These are phyloP conservation scores for Papilio glaucus DNA, from an alignment of 1,140 invertebrate species.

Conservation along the genomic window DNA sequence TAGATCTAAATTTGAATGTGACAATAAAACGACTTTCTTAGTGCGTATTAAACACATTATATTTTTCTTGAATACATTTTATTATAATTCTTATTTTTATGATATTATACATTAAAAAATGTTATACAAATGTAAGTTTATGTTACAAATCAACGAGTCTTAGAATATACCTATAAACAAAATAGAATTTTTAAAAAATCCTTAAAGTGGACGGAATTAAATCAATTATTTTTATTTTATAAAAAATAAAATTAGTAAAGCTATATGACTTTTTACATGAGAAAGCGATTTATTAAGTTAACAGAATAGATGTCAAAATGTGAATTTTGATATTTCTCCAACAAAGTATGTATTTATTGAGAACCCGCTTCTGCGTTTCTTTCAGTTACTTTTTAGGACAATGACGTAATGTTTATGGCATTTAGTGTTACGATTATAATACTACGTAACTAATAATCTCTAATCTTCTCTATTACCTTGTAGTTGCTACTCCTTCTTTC, in stretches of 20 bases:
- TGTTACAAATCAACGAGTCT: constrained; percentile 33
- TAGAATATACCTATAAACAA: constrained; percentile 34
- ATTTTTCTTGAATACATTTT: constrained; percentile 73
- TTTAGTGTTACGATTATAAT: constrained; percentile 46
- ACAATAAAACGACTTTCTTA: constrained; percentile 58
- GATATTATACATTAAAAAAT: constrained; percentile 61
- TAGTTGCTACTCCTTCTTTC: constrained; percentile 80
- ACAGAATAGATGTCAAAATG: constrained; percentile 53
- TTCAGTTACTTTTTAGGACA: constrained; percentile 57
- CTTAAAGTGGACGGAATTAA: constrained; percentile 71
- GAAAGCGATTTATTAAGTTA: constrained; percentile 65
- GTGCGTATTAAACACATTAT: constrained; percentile 76
- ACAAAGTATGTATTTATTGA: background rate
- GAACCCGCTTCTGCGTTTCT: constrained; percentile 54
- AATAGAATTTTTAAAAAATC: constrained; percentile 44
- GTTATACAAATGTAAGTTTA: constrained; percentile 48
- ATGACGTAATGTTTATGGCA: constrained; percentile 67
- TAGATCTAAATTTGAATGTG: background rate
- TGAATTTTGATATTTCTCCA: constrained; percentile 43
- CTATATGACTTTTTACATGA: constrained; percentile 79
- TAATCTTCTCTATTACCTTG: constrained; percentile 78
- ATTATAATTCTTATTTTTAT: constrained; percentile 63
- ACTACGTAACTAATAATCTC: constrained; percentile 73
- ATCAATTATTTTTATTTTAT: constrained; percentile 56
- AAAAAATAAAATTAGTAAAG: constrained; percentile 76